phyloP scores from a whole-genome alignment of 1,140 invertebrate genomes.

The Hormaphis cornu region DNA sequence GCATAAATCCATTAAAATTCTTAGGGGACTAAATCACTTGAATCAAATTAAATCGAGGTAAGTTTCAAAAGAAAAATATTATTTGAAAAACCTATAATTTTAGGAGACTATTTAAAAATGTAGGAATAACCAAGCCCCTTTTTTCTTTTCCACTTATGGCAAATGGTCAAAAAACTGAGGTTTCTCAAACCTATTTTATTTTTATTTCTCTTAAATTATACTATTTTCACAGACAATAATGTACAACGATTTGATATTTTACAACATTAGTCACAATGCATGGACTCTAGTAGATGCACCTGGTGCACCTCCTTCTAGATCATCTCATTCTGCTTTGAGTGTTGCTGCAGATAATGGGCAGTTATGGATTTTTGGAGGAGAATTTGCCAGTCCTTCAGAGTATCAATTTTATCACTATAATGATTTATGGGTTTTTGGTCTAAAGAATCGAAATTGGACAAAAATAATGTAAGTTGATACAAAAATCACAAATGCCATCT shows the following conservation, averaged over 20 bases:
- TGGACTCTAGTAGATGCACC: conserved; percentile 74
- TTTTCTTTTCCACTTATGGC: too few relatives aligned
- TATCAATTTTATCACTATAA: conserved; percentile 90
- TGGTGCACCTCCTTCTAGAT: conserved; percentile 70
- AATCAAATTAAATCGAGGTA: too few relatives aligned
- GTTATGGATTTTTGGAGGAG: conserved; percentile 83
- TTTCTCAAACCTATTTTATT: too few relatives aligned
- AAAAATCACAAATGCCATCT: too few relatives aligned
- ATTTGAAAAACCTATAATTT: too few relatives aligned
- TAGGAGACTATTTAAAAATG: too few relatives aligned
- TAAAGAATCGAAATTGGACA: conserved; percentile 75
- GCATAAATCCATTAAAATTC: too few relatives aligned
- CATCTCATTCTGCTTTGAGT: conserved; percentile 73
- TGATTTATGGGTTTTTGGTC: conserved; percentile 80
- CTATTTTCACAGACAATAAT: conserved; percentile 58
- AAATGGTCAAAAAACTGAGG: too few relatives aligned
- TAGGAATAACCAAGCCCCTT: too few relatives aligned
- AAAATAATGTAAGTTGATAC: conserved; percentile 63
- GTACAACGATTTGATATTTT: conserved; percentile 77
- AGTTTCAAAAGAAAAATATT: too few relatives aligned
- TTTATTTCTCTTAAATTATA: neutral
- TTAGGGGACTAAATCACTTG: too few relatives aligned
- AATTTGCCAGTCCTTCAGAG: conserved; percentile 80
- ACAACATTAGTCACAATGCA: conserved; percentile 67
- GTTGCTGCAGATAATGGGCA: conserved; percentile 63